A percentile compares a stretch with the other conserved stretches of the same genome.
Conservation (phyloP, 2,888 invertebrate genomes). For the Papilio protenor region DNA sequence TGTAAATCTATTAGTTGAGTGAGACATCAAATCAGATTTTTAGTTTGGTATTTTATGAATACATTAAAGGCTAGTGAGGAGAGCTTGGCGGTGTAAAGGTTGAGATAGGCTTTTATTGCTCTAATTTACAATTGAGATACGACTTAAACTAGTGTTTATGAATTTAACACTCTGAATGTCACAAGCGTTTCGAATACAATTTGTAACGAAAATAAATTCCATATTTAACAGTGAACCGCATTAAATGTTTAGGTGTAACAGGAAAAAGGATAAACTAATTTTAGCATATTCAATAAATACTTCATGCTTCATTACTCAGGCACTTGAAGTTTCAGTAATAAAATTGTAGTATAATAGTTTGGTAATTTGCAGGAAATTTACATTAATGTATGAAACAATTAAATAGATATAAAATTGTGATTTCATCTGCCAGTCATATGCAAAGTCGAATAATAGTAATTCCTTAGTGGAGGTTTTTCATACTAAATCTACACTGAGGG, state of each 20-base stretch:
- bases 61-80: conserved; percentile 34
- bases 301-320: background rate
- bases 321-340: background rate
- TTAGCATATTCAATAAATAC: background rate
- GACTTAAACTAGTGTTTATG: conserved; percentile 3
- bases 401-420: no score
- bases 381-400: no score
- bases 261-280: background rate
- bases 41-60: conserved; percentile 48
- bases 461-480: no score
- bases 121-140: background rate
- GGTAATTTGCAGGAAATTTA: no score
- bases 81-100: conserved; percentile 5
- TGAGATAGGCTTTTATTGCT: conserved; percentile 26
- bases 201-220: background rate
- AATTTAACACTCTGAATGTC: conserved; percentile 4
- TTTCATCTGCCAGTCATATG: no score
- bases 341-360: no score
- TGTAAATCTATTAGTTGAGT: conserved; percentile 55
- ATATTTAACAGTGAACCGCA: background rate
- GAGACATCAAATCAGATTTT: conserved; percentile 53
- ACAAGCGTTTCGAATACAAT: background rate
- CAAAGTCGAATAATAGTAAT: no score
- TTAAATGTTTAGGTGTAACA: background rate
- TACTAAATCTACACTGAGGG: background rate